Evolutionary conservation across 2,113 vertebrate species (phyloP).

Genomic region (Daphoenositta chrysoptera): DNA sequence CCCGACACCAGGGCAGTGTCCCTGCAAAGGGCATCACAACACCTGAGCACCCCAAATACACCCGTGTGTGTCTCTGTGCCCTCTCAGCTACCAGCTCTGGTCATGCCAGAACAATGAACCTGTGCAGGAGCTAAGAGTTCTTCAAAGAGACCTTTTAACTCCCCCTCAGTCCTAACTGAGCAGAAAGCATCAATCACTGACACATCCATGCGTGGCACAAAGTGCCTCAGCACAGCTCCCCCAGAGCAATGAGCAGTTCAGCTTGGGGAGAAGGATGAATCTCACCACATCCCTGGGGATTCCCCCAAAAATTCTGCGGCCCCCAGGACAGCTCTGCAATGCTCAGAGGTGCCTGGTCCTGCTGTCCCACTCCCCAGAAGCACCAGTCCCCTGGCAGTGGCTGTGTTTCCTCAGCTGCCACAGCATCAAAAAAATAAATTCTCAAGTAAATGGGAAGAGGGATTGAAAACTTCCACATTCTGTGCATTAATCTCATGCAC

Average conservation of each 20-base stretch:
- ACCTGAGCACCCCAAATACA: not conserved
- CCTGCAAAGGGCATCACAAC: not conserved
- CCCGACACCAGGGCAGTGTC: not conserved
- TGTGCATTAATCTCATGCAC: not conserved
- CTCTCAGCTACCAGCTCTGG: not conserved
- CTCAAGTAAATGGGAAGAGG: not conserved
- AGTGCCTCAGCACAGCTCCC: not conserved
- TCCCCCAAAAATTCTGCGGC: no score
- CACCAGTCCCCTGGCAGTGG: not conserved
- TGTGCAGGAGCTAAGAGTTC: not conserved
- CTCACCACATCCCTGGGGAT: not conserved
- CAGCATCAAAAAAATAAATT: not conserved
- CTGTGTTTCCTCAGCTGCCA: not conserved
- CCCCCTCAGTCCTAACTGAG: not conserved
- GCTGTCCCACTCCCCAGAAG: not conserved
- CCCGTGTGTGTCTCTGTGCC: no score
- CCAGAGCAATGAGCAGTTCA: not conserved
- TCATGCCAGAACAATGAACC: not conserved
- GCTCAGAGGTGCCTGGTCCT: not conserved
- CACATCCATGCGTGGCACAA: not conserved
- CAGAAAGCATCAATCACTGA: not conserved
- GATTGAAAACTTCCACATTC: not conserved
- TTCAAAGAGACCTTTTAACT: not conserved
- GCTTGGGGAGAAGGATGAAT: not conserved
- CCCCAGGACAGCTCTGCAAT: not conserved